These are phyloP conservation scores for Pterois miles DNA, from an alignment of 2,797 vertebrate species.

Conservation along the genomic window DNA sequence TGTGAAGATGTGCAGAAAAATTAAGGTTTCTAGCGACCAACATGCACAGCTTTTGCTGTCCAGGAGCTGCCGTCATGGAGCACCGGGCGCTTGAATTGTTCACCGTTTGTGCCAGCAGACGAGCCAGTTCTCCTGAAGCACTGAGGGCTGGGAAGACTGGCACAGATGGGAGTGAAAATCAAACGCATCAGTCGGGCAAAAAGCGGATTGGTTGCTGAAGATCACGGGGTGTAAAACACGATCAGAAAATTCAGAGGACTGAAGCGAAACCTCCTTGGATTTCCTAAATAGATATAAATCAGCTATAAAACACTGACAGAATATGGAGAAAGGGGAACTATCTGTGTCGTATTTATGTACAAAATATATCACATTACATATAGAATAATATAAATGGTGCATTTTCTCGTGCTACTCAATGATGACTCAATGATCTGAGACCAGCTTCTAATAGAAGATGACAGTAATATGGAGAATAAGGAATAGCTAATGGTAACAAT, in stretches of 20 bases:
- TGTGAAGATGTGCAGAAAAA: background rate
- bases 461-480: background rate
- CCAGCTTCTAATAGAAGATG: background rate
- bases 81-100: conserved; percentile 4
- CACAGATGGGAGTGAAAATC: background rate
- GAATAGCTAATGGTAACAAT: background rate
- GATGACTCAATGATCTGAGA: background rate
- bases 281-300: background rate
- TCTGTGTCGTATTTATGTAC: background rate
- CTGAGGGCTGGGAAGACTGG: too few relatives aligned
- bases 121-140: fast-evolving
- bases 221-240: conserved; percentile 36
- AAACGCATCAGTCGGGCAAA: conserved; percentile 55
- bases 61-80: conserved; percentile 33
- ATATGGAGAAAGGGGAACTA: background rate
- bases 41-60: conserved; percentile 7
- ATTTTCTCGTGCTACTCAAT: background rate
- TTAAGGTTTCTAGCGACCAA: background rate
- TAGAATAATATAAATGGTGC: background rate
- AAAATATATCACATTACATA: background rate
- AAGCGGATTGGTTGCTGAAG: conserved; percentile 57
- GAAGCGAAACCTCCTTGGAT: too few relatives aligned
- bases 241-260: background rate
- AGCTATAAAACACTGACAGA: background rate
- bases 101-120: background rate